A percentile compares a stretch with the other conserved stretches of the same genome.
These are phyloP conservation scores for Enteromius trimaculatus DNA, from an alignment of 2,797 vertebrate genomes.

Conservation along the genomic window DNA sequence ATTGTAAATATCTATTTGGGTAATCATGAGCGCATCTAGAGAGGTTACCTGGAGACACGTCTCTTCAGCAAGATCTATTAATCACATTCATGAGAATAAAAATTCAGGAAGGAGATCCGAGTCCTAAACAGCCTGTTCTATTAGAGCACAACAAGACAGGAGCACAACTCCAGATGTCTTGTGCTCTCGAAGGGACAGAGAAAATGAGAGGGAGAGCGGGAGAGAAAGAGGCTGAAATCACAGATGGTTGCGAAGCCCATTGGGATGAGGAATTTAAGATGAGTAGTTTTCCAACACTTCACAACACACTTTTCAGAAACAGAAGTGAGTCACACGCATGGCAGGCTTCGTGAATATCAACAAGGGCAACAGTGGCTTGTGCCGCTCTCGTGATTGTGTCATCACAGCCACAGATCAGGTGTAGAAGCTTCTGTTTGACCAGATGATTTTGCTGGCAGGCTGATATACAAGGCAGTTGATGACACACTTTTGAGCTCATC, in stretches of 20 bases:
- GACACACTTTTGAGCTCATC: not conserved
- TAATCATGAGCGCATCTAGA: constrained; percentile 19
- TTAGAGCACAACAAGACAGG: constrained; percentile 32
- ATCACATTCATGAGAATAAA: constrained; percentile 42
- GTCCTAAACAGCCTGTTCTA: constrained; percentile 38
- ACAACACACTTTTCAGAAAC: constrained; percentile 39
- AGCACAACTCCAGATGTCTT: constrained; percentile 46
- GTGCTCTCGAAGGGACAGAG: constrained; percentile 33
- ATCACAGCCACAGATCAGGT: constrained; percentile 1
- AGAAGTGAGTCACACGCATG: constrained; percentile 30
- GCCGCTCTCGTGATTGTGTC: not conserved
- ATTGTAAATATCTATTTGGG: constrained; percentile 33
- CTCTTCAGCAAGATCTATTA: constrained; percentile 24
- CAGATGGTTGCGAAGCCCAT: constrained; percentile 15
- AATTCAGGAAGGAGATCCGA: constrained; percentile 29
- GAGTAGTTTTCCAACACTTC: constrained; percentile 41
- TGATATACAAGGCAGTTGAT: not conserved
- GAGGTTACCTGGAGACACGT: constrained; percentile 26
- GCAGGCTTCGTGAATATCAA: constrained; percentile 36
- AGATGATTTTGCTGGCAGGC: constrained; percentile 1
- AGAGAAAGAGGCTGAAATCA: constrained; percentile 15
- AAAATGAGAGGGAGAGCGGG: constrained; percentile 23
- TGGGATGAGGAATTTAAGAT: constrained; percentile 42
- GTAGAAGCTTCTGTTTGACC: not conserved
- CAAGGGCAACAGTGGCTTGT: constrained; percentile 8